Percentiles rank a stretch among this genome's conserved stretches.
These are phyloP conservation scores for Drosophila robusta DNA, from an alignment of 2,888 invertebrate genomes.

Conservation along the genomic window DNA sequence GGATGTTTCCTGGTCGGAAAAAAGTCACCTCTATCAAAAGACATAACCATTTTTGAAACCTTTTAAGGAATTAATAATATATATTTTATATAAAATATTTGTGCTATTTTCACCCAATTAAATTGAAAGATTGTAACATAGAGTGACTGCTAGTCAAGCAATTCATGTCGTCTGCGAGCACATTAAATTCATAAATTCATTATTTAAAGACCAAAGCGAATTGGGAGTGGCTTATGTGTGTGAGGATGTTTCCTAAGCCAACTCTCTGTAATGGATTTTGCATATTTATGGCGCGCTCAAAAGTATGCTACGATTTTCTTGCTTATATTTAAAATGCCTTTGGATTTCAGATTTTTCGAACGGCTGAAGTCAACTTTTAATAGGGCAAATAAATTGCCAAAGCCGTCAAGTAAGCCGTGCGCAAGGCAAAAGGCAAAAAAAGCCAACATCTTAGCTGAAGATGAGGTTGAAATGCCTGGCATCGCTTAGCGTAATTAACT, in stretches of 20 bases:
- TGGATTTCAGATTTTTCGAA: slow-evolving; percentile 19
- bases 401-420: slow-evolving; percentile 38
- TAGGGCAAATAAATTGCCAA: slow-evolving; percentile 63
- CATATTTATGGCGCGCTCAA: slow-evolving; percentile 60
- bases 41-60: no score
- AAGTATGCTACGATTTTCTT: slow-evolving; percentile 61
- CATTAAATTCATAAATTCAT: slow-evolving; percentile 37
- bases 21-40: no score
- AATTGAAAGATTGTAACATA: background rate
- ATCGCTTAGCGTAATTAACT: slow-evolving; percentile 72
- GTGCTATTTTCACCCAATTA: no score
- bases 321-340: slow-evolving; percentile 12
- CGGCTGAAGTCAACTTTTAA: slow-evolving; percentile 52
- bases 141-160: slow-evolving; percentile 8
- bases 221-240: slow-evolving; percentile 25
- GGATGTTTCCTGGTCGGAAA: no score
- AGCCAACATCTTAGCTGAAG: slow-evolving; percentile 33
- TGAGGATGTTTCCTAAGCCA: slow-evolving; percentile 14
- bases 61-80: no score
- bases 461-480: slow-evolving; percentile 47
- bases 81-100: no score
- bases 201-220: slow-evolving; percentile 22
- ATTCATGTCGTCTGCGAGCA: background rate
- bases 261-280: slow-evolving; percentile 41
- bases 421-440: background rate